Base-by-base conservation (phyloP, 1,140 invertebrate species). In the Psilanteris sp. region DNA sequence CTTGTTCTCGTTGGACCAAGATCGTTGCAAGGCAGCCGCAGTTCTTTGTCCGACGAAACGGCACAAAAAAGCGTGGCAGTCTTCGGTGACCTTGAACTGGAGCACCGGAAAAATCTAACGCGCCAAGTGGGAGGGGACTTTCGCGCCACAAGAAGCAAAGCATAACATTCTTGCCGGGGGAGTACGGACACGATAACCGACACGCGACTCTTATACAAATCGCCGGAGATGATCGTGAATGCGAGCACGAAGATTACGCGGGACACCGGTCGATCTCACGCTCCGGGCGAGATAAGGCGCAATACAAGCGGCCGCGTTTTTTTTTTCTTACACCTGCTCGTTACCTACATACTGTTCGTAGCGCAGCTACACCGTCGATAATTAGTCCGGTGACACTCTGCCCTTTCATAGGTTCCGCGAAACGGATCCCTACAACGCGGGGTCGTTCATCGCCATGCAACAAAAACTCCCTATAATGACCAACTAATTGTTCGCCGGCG, bases 321-420 rank as follows among this genome's bases (percentile, higher is more conserved):
- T 74, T 67, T 67, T 74, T 61, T 54, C 15, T 57, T 57, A 43
- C 72, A 75, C 72, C 72, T 75, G 72, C 41, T 75, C 41, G 62
- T 68, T 75, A 62, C 71, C 61, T 29, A 59, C 59, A 66, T 52
- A 52, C 36, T 13, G 52, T 41, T 50, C 32, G 44, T 36, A 14
- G 43, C 13, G 10, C 10, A 27, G 18, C 2, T 34, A 66, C 61
- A 74, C 0, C 36, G 50, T 9, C 57, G 37, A 48, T 67, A 71
- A 71, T 71, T 67, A 71, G 66, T 46, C 4, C 57, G 59, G 52
- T 62, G 74, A 67, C 74, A 77, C 74, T 71, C 27, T 67, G 67
- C 29, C 66, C 74, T 75, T 48, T 43, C 62, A 34, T 64, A 32
- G 62, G 16, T 75, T 75, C 61, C 46, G 29, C 71, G 61, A 74